These are phyloP conservation scores for Setipinna tenuifilis DNA, from an alignment of 2,797 vertebrate genomes.

Conservation along the genomic window DNA sequence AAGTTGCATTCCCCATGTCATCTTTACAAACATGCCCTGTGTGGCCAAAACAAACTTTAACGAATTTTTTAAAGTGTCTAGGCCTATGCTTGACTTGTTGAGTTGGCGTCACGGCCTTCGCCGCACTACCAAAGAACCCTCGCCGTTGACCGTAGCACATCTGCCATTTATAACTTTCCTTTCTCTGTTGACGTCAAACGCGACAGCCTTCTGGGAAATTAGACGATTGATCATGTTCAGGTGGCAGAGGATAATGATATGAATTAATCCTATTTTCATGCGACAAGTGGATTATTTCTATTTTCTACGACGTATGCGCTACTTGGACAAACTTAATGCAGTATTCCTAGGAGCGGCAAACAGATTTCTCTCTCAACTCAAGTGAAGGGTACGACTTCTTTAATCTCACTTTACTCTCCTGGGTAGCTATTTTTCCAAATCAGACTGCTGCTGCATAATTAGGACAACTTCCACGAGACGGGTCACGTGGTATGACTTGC, in stretches of 20 bases:
- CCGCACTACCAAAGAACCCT: background rate
- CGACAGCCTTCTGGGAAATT: background rate
- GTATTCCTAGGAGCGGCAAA: background rate
- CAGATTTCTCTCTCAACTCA: background rate
- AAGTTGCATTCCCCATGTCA: background rate
- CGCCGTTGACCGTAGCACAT: background rate
- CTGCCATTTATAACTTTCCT: background rate
- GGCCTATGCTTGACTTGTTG: background rate
- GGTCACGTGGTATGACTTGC: background rate
- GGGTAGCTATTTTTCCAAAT: background rate
- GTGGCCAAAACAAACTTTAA: background rate
- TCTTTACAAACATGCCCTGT: background rate
- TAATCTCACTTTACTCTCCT: background rate
- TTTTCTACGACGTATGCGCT: background rate
- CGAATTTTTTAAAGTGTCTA: slow-evolving; percentile 48
- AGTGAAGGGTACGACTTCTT: background rate
- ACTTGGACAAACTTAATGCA: background rate
- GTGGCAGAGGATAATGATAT: background rate
- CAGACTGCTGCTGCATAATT: background rate
- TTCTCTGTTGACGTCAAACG: background rate
- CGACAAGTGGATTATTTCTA: too few relatives aligned
- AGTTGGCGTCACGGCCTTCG: background rate
- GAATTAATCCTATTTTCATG: background rate
- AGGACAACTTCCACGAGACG: background rate
- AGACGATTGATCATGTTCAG: slow-evolving; percentile 10